Conservation (phyloP, 1,140 invertebrate genomes). For the Metaphire vulgaris region DNA sequence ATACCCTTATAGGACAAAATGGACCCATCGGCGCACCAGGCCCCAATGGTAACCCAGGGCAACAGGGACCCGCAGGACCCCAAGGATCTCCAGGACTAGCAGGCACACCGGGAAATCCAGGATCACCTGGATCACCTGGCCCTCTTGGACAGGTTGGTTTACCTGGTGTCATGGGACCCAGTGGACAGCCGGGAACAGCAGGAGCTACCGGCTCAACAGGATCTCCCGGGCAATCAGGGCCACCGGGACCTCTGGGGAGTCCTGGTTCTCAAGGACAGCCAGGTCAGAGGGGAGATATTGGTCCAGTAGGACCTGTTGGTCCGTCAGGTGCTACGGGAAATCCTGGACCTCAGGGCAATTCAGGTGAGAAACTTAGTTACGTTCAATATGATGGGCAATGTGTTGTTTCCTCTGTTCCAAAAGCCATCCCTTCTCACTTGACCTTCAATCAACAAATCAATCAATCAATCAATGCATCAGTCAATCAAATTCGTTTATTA, state of each 20-base stretch:
- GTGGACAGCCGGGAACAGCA: neutral
- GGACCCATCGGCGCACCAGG: neutral
- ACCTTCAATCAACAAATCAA: too few relatives aligned
- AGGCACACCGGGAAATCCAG: conserved; percentile 11
- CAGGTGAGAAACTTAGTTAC: too few relatives aligned
- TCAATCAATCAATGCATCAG: too few relatives aligned
- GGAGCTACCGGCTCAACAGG: conserved; percentile 9
- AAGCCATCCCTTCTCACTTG: too few relatives aligned
- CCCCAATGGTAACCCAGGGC: neutral
- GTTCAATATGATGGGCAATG: too few relatives aligned
- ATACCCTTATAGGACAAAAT: neutral
- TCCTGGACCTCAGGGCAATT: conserved; percentile 22
- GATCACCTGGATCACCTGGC: conserved; percentile 7
- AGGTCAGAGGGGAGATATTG: conserved; percentile 9
- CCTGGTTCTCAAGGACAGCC: neutral
- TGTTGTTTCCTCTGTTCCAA: too few relatives aligned
- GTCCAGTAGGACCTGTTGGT: conserved; percentile 22
- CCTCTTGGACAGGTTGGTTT: neutral
- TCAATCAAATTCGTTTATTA: too few relatives aligned
- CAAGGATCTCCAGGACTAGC: neutral
- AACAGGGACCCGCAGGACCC: neutral
- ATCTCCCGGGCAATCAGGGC: neutral
- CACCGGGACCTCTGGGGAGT: conserved; percentile 1
- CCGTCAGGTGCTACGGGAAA: conserved; percentile 21
- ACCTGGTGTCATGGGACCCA: conserved; percentile 9